Percentiles rank a stretch among this genome's conserved stretches.
These are phyloP conservation scores for Ispidina lecontei DNA, from an alignment of 2,797 vertebrate genomes.

Conservation along the genomic window DNA sequence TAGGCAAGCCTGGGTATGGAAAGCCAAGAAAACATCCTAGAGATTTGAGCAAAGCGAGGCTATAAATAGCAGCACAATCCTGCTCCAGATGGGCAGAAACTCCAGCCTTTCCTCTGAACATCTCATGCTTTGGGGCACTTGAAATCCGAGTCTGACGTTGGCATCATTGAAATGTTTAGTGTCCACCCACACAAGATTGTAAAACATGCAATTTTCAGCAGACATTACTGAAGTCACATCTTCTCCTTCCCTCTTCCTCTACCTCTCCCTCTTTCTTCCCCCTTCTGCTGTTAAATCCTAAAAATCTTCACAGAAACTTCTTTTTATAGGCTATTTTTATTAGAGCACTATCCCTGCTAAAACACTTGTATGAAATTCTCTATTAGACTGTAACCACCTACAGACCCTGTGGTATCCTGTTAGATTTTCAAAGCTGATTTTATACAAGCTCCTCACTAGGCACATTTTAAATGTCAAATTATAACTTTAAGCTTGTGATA, in stretches of 20 bases:
- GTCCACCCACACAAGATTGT: slow-evolving; percentile 58
- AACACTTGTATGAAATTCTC: slow-evolving; percentile 8
- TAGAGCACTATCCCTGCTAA: slow-evolving; percentile 34
- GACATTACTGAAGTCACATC: slow-evolving; percentile 24
- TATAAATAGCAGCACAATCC: slow-evolving; percentile 42
- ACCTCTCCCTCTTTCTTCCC: not conserved
- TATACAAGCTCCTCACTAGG: slow-evolving; percentile 19
- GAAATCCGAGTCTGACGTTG: slow-evolving; percentile 43
- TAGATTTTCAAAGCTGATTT: slow-evolving; percentile 41
- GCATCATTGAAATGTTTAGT: slow-evolving; percentile 61
- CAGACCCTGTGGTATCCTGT: slow-evolving; percentile 47
- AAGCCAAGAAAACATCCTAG: slow-evolving; percentile 11
- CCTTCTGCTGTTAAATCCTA: slow-evolving; percentile 18
- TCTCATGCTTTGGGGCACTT: slow-evolving; percentile 43
- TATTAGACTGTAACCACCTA: slow-evolving; percentile 55
- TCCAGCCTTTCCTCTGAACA: slow-evolving; percentile 35
- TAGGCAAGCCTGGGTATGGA: not conserved
- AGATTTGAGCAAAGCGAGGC: slow-evolving; percentile 22
- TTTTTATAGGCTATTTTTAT: slow-evolving; percentile 57
- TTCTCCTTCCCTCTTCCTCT: not conserved
- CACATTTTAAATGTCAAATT: slow-evolving; percentile 62
- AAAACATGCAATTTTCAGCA: slow-evolving; percentile 47
- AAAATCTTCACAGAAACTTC: slow-evolving; percentile 40
- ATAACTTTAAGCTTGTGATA: slow-evolving; percentile 36
- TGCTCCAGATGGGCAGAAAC: slow-evolving; percentile 51